Conservation (phyloP, 2,888 invertebrate genomes). For the Drosophila anomelani region DNA sequence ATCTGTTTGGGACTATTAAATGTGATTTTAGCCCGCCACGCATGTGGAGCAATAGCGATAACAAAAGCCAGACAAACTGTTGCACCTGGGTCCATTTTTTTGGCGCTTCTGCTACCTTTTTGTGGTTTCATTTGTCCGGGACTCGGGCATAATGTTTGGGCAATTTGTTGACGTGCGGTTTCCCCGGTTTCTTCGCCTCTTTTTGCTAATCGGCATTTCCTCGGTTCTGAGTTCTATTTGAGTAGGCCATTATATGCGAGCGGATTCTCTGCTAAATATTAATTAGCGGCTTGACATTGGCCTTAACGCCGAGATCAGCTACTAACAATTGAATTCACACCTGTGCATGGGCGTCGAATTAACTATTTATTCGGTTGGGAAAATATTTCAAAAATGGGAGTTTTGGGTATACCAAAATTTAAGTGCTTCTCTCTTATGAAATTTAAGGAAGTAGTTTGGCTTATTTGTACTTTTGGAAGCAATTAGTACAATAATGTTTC, state of each 20-base stretch:
- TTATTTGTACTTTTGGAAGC: not conserved
- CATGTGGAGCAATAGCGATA: slow-evolving; percentile 54
- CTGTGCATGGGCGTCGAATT: slow-evolving; percentile 15
- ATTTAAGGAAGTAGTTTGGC: not conserved
- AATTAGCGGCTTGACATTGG: slow-evolving; percentile 54
- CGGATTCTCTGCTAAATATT: slow-evolving; percentile 37
- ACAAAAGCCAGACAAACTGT: slow-evolving; percentile 45
- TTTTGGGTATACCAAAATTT: not conserved
- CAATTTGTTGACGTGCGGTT: slow-evolving; percentile 45
- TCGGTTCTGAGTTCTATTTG: slow-evolving; percentile 61
- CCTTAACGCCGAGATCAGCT: slow-evolving; percentile 36
- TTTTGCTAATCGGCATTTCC: slow-evolving; percentile 36
- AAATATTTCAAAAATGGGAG: too few species aligned
- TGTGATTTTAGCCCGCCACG: slow-evolving; percentile 74
- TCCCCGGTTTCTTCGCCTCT: slow-evolving; percentile 42
- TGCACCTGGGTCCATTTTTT: slow-evolving; percentile 13
- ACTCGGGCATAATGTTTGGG: slow-evolving; percentile 25
- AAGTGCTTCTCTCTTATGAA: not conserved
- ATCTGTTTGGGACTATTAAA: slow-evolving; percentile 78
- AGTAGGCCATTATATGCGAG: slow-evolving; percentile 57
- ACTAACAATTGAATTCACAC: slow-evolving; percentile 32
- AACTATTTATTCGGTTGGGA: not conserved
- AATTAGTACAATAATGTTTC: not conserved
- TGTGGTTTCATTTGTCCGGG: slow-evolving; percentile 58
- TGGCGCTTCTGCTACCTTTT: slow-evolving; percentile 22